Evolutionary conservation across 2,797 vertebrate genomes (phyloP).

Genomic region (Betta splendens): DNA sequence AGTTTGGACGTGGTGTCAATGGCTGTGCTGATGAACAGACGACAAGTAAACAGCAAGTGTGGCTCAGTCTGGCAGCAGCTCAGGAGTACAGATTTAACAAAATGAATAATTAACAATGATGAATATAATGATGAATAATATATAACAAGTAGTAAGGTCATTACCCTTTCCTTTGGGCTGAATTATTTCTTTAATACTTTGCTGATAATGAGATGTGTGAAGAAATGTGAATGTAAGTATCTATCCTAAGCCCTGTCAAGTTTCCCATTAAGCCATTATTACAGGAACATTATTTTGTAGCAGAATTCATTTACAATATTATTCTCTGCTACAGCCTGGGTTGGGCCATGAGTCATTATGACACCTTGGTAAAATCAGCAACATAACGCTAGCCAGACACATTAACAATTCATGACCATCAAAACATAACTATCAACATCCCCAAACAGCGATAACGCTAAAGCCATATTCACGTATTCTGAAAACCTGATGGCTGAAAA

Average conservation of each 20-base stretch:
- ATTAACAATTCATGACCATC: neutral
- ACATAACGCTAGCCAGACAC: neutral
- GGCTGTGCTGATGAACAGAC: no score
- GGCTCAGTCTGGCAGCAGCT: neutral
- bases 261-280: neutral
- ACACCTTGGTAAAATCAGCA: neutral
- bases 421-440: no score
- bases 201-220: conserved; percentile 11
- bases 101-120: conserved; percentile 54
- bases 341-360: neutral
- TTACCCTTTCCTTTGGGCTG: conserved; percentile 24
- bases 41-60: neutral
- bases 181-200: conserved; percentile 27
- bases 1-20: no score
- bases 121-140: conserved; percentile 56
- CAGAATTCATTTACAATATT: neutral
- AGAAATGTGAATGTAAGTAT: neutral
- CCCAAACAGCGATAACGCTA: no score
- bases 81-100: conserved; percentile 27
- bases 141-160: conserved; percentile 32
- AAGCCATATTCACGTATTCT: no score
- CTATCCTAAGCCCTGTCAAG: neutral
- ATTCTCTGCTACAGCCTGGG: neutral
- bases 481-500: no score
- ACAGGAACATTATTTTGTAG: conserved; percentile 2